These are phyloP conservation scores for Trichosurus vulpecula DNA, from an alignment of 2,797 vertebrate genomes.

Conservation along the genomic window DNA sequence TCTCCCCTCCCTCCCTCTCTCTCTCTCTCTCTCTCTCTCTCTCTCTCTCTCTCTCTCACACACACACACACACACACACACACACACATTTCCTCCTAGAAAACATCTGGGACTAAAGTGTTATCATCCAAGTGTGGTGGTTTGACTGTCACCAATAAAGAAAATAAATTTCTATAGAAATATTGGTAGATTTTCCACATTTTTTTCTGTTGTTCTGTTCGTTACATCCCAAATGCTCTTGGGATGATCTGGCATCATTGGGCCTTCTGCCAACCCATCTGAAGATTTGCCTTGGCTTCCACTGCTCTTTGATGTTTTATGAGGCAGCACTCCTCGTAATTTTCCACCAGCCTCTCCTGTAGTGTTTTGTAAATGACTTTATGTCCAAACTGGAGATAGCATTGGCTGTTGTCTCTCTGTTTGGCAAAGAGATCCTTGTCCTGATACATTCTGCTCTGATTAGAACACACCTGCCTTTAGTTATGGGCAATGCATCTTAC, in stretches of 20 bases:
- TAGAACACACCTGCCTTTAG: not conserved
- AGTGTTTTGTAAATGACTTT: not conserved
- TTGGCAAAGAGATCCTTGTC: not conserved
- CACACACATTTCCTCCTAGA: not conserved
- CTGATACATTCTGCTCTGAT: not conserved
- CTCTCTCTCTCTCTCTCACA: not conserved
- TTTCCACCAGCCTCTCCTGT: not conserved
- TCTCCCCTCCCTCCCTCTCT: too few relatives aligned
- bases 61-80: not conserved
- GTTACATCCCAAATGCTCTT: not conserved
- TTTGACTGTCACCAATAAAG: not conserved
- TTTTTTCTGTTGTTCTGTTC: not conserved
- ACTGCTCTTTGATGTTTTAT: not conserved
- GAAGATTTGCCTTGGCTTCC: not conserved
- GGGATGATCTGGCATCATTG: not conserved
- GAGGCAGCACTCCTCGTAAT: not conserved
- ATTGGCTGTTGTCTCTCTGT: not conserved
- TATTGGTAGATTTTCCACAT: not conserved
- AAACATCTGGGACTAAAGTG: not conserved
- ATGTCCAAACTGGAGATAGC: not conserved
- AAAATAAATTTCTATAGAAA: not conserved
- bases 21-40: too few relatives aligned
- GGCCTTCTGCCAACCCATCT: not conserved
- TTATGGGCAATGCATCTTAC: not conserved
- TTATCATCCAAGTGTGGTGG: not conserved